These are phyloP conservation scores for Mizuhopecten yessoensis DNA, from an alignment of 1,140 invertebrate species.

Conservation along the genomic window DNA sequence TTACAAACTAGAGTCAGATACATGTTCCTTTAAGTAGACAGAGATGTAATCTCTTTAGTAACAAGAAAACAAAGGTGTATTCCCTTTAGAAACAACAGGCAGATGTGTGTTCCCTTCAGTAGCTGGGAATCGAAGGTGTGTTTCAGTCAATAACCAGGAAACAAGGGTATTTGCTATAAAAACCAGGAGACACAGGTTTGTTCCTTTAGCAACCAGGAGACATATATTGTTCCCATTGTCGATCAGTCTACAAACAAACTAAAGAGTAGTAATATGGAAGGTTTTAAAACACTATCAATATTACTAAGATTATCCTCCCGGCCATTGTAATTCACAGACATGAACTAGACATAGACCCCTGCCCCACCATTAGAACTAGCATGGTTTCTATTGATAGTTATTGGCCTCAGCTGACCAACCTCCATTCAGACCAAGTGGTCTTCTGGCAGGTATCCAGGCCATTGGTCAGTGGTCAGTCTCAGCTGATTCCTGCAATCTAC, in stretches of 20 bases:
- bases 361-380: background rate
- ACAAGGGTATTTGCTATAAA: too few relatives aligned
- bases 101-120: background rate
- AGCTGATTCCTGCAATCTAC: background rate
- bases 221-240: too few relatives aligned
- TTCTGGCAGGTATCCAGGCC: background rate
- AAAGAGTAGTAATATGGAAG: background rate
- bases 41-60: background rate
- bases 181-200: too few relatives aligned
- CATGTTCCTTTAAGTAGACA: background rate
- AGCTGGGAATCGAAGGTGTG: background rate
- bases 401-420: constrained; percentile 15
- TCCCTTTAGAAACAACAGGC: background rate
- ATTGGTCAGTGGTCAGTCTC: constrained; percentile 6
- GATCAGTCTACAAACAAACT: background rate
- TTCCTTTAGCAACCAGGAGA: too few relatives aligned
- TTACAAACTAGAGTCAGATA: background rate
- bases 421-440: background rate
- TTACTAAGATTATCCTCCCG: too few relatives aligned
- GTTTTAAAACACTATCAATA: background rate
- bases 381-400: background rate
- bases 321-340: too few relatives aligned
- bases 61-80: background rate
- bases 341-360: too few relatives aligned
- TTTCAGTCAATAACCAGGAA: background rate